Evolutionary conservation across 2,888 invertebrate species (phyloP).

Genomic region (Osmoderma eremita): DNA sequence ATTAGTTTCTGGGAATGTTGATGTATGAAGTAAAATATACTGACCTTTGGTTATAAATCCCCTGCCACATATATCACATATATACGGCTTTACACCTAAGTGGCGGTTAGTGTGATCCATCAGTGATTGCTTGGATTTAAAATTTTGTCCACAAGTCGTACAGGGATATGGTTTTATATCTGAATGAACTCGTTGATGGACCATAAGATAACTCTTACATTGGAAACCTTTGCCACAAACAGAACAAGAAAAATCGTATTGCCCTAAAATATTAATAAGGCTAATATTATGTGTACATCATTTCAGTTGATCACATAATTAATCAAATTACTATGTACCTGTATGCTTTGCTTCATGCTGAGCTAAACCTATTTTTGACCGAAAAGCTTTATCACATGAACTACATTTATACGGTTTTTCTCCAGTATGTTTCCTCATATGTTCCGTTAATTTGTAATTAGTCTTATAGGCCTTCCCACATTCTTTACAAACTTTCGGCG

Average conservation of each 20-base stretch:
- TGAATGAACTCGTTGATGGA: conserved; percentile 71
- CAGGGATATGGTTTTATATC: conserved; percentile 70
- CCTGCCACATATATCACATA: conserved; percentile 69
- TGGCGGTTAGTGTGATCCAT: conserved; percentile 71
- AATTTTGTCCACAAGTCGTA: conserved; percentile 68
- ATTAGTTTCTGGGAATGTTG: too few species aligned
- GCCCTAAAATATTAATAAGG: conserved; percentile 58
- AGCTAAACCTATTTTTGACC: conserved; percentile 70
- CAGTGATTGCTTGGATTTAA: conserved; percentile 70
- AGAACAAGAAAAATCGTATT: conserved; percentile 68
- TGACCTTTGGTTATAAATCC: conserved; percentile 70
- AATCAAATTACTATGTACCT: conserved; percentile 50
- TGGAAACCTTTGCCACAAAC: conserved; percentile 72
- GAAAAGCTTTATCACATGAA: conserved; percentile 69
- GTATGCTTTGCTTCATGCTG: conserved; percentile 72
- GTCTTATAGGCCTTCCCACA: conserved; percentile 70
- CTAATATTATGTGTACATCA: too few species aligned
- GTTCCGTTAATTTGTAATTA: conserved; percentile 70
- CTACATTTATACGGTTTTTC: conserved; percentile 70
- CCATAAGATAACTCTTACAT: conserved; percentile 70
- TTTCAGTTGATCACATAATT: conserved; percentile 2
- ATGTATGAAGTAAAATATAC: conserved; percentile 17
- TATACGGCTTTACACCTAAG: conserved; percentile 69
- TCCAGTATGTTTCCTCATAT: conserved; percentile 71
- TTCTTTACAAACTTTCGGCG: conserved; percentile 66